phyloP scores from a whole-genome alignment of 2,797 vertebrate species.

The Carcharodon carcharias region DNA sequence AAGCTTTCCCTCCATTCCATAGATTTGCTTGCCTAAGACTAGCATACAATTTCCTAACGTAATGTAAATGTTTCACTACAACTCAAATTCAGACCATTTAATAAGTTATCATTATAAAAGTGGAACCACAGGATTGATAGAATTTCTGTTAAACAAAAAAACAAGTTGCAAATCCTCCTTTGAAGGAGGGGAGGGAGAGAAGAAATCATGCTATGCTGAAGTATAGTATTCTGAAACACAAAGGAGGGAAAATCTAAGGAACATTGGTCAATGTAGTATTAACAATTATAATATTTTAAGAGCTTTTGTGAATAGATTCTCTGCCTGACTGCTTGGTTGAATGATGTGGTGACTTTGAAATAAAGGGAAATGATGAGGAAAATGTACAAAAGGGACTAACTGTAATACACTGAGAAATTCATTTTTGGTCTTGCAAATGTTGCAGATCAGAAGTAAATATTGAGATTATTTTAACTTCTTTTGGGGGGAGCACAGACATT shows the following conservation, averaged over 20 bases:
- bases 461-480: background rate
- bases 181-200: background rate
- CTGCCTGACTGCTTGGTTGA: background rate
- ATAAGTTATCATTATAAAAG: background rate
- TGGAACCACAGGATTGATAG: background rate
- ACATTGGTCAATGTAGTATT: background rate
- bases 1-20: background rate
- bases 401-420: background rate
- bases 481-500: background rate
- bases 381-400: background rate
- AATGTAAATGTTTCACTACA: background rate
- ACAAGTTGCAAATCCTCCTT: background rate
- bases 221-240: background rate
- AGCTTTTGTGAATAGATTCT: background rate
- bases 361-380: background rate
- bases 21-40: background rate
- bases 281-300: background rate
- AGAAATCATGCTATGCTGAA: background rate
- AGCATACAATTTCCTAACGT: background rate
- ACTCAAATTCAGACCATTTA: background rate
- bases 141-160: background rate
- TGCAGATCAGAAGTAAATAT: background rate
- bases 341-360: background rate
- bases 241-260: background rate
- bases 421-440: background rate